Evolutionary conservation across 2,113 vertebrate species (phyloP).

Genomic region (Phyllostomus hastatus): DNA sequence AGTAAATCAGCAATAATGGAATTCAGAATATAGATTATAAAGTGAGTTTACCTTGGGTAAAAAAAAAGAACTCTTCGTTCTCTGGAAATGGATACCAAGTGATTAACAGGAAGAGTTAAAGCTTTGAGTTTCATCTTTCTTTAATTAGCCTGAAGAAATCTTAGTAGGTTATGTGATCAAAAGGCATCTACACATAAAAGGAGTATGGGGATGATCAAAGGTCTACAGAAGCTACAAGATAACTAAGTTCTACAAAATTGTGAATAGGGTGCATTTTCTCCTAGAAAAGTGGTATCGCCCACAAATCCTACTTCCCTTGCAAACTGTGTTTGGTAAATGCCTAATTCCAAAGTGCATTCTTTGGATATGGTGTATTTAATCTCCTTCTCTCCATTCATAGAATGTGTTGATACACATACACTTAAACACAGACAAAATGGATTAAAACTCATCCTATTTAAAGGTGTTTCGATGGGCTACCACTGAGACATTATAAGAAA

Average conservation of each 20-base stretch:
- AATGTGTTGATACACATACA: background rate
- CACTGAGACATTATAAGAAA: background rate
- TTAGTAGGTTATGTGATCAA: background rate
- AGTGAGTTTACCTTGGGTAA: background rate
- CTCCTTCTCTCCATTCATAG: background rate
- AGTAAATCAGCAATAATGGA: background rate
- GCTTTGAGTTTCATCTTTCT: background rate
- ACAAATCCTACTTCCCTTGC: background rate
- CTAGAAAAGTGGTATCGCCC: background rate
- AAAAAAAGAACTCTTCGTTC: background rate
- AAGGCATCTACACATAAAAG: background rate
- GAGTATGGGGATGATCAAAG: background rate
- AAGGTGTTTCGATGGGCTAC: background rate
- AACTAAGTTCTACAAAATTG: background rate
- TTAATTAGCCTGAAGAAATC: slow-evolving; percentile 6
- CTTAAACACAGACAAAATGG: background rate
- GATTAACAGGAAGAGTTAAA: background rate
- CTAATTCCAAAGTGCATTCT: background rate
- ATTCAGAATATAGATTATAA: background rate
- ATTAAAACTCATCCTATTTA: background rate
- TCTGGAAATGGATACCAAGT: background rate
- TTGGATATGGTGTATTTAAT: background rate
- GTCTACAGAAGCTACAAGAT: background rate
- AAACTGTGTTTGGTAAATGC: background rate
- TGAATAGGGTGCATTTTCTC: background rate